These are phyloP conservation scores for Hippocampus zosterae DNA, from an alignment of 2,113 vertebrate genomes.

Conservation along the genomic window DNA sequence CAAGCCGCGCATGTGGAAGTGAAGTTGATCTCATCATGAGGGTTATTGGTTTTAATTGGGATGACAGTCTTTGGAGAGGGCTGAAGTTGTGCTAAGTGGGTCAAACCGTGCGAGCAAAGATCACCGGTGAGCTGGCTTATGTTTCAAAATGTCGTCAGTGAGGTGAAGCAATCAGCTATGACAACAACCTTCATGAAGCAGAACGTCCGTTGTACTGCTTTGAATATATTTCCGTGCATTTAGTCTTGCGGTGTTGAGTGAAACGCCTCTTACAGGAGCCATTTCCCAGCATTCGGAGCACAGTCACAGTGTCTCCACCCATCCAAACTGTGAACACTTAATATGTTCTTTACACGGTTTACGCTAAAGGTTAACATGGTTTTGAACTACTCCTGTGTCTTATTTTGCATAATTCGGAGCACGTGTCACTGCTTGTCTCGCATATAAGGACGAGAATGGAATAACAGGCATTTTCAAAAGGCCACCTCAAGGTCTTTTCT, in stretches of 20 bases:
- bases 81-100: constrained; percentile 23
- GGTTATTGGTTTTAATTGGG: constrained; percentile 52
- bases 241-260: neutral
- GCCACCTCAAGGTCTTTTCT: constrained; percentile 55
- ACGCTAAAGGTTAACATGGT: constrained; percentile 25
- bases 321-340: constrained; percentile 5
- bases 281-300: constrained; percentile 8
- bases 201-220: neutral
- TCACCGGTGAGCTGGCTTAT: neutral
- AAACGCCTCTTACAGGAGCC: neutral
- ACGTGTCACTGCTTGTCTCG: constrained; percentile 33
- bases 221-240: neutral
- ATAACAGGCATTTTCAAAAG: constrained; percentile 57
- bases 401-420: constrained; percentile 41
- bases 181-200: neutral
- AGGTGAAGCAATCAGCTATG: neutral
- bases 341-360: constrained; percentile 1
- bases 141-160: neutral
- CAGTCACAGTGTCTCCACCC: constrained; percentile 6
- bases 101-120: neutral
- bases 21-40: constrained; percentile 35
- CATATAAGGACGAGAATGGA: constrained; percentile 47
- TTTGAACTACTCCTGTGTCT: constrained; percentile 18
- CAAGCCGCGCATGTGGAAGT: constrained; percentile 17
- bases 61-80: constrained; percentile 25